phyloP scores from a whole-genome alignment of 2,797 vertebrate species.

The Pangasius larnaudii region DNA sequence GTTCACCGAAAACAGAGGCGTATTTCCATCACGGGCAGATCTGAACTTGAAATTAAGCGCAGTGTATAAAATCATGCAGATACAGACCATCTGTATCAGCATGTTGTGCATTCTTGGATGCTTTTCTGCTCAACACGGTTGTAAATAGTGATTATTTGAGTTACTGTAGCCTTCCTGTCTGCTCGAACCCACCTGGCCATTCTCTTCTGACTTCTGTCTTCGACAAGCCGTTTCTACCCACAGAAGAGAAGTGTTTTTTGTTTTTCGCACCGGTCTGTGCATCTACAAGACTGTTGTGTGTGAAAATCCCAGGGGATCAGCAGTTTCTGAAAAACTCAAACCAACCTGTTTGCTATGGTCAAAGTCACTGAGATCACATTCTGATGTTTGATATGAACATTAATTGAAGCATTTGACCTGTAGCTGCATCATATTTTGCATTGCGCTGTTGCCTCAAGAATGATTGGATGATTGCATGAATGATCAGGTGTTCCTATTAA shows the following conservation, averaged over 20 bases:
- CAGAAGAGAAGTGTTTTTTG: neutral
- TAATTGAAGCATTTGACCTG: neutral
- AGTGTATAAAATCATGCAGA: neutral
- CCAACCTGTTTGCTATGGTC: neutral
- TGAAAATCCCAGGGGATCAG: neutral
- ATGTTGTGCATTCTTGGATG: neutral
- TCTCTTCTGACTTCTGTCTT: neutral
- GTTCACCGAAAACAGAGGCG: neutral
- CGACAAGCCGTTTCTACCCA: neutral
- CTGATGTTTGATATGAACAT: neutral
- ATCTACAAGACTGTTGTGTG: neutral
- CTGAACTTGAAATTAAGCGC: neutral
- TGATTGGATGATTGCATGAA: neutral
- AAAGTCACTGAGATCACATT: neutral
- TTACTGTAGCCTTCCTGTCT: neutral
- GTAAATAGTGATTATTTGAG: neutral
- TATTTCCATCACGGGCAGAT: neutral
- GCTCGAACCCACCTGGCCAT: neutral
- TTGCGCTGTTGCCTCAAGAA: neutral
- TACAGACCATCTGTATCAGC: neutral
- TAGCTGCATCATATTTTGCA: neutral
- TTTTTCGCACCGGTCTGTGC: neutral
- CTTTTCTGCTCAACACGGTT: neutral
- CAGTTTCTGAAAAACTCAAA: neutral
- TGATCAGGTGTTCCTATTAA: neutral